A percentile compares a stretch with the other conserved stretches of the same genome.
These are phyloP conservation scores for Drosophila antonietae DNA, from an alignment of 2,888 invertebrate species.

Conservation along the genomic window DNA sequence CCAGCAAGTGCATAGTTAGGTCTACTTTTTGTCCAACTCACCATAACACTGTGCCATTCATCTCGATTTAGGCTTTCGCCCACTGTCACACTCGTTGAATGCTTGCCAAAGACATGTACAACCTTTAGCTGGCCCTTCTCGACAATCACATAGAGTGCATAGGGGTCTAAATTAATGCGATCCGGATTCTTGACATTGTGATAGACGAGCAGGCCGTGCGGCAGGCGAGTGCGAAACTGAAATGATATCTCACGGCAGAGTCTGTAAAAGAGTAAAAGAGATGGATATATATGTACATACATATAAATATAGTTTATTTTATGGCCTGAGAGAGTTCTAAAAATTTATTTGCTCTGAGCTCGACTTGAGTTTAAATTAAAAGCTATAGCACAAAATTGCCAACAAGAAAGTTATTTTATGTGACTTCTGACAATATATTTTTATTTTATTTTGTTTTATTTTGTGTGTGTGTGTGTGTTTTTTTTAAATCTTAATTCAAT, in stretches of 20 bases:
- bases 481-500: conserved; percentile 67
- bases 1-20: background rate
- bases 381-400: conserved; percentile 61
- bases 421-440: conserved; percentile 48
- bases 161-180: conserved; percentile 91
- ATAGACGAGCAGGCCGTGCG: conserved; percentile 94
- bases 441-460: background rate
- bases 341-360: conserved; percentile 53
- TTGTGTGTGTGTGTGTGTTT: background rate
- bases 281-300: background rate
- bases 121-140: conserved; percentile 96
- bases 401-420: conserved; percentile 62
- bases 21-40: conserved; percentile 78
- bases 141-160: conserved; percentile 95
- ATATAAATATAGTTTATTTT: background rate
- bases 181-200: conserved; percentile 95
- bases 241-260: conserved; percentile 95
- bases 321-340: conserved; percentile 47
- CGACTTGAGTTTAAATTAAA: conserved; percentile 74
- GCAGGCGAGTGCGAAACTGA: conserved; percentile 93
- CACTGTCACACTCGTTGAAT: conserved; percentile 92
- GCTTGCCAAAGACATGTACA: conserved; percentile 95
- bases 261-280: conserved; percentile 84
- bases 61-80: conserved; percentile 95
- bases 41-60: conserved; percentile 95